These are phyloP conservation scores for Enhydra lutris DNA, from an alignment of 2,113 vertebrate species.

Conservation along the genomic window DNA sequence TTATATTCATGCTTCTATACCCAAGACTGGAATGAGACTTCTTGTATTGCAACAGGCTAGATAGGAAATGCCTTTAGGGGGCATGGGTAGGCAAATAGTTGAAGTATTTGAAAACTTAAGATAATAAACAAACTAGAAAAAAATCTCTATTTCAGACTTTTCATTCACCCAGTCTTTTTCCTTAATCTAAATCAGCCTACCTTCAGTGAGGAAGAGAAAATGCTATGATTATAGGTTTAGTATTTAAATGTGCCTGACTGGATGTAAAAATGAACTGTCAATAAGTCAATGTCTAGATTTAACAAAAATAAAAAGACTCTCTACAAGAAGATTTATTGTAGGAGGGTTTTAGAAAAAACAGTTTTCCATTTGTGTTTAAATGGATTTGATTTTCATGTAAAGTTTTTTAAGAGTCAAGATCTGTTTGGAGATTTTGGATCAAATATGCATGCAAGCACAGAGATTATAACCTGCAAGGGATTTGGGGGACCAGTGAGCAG, in stretches of 20 bases:
- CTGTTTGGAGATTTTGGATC: background rate
- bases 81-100: background rate
- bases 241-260: background rate
- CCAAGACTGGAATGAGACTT: background rate
- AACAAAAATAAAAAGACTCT: background rate
- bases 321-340: background rate
- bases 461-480: background rate
- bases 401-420: background rate
- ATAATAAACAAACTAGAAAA: background rate
- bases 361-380: conserved; percentile 30
- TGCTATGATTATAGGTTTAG: background rate
- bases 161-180: background rate
- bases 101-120: background rate
- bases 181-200: background rate
- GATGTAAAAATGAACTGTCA: background rate
- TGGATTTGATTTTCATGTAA: background rate
- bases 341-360: background rate
- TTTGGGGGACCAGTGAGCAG: background rate
- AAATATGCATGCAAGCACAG: background rate
- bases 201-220: background rate
- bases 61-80: background rate
- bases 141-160: background rate
- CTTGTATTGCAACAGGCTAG: background rate
- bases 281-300: background rate
- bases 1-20: background rate